Conservation (phyloP, 2,888 invertebrate genomes). For the Automeris io region DNA sequence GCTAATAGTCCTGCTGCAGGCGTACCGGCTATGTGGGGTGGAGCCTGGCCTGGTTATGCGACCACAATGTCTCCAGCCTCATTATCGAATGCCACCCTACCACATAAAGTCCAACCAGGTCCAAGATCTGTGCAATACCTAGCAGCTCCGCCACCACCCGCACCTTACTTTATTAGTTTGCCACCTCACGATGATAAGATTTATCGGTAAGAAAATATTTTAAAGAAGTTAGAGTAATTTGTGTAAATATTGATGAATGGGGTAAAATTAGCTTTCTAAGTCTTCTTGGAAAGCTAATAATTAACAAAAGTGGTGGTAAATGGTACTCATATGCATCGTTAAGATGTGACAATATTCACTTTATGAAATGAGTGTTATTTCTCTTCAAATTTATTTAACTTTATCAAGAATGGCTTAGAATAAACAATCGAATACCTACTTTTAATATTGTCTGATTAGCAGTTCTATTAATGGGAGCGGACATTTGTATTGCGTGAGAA, state of each 20-base stretch:
- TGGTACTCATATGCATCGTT: too few relatives aligned
- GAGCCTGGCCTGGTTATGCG: constrained; percentile 75
- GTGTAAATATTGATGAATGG: constrained; percentile 8
- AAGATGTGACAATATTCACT: too few relatives aligned
- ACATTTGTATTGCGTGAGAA: too few relatives aligned
- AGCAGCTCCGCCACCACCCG: constrained; percentile 79
- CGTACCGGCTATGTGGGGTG: constrained; percentile 78
- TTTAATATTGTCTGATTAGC: too few relatives aligned
- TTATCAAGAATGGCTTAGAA: too few relatives aligned
- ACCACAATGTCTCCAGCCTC: constrained; percentile 78
- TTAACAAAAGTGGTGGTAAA: too few relatives aligned
- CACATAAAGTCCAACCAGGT: constrained; percentile 79
- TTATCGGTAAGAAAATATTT: constrained; percentile 66
- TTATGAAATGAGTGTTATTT: too few relatives aligned
- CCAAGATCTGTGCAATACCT: constrained; percentile 71
- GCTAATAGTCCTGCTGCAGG: constrained; percentile 79
- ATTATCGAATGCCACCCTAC: constrained; percentile 80
- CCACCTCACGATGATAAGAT: constrained; percentile 80
- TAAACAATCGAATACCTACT: too few relatives aligned
- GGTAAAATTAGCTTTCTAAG: too few relatives aligned
- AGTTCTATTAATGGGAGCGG: too few relatives aligned
- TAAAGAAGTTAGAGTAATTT: constrained; percentile 2
- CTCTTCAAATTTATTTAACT: too few relatives aligned
- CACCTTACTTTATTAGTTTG: constrained; percentile 79
- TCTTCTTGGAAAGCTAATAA: too few relatives aligned